phyloP scores from a whole-genome alignment of 2,113 vertebrate genomes.

The Scalopus aquaticus region DNA sequence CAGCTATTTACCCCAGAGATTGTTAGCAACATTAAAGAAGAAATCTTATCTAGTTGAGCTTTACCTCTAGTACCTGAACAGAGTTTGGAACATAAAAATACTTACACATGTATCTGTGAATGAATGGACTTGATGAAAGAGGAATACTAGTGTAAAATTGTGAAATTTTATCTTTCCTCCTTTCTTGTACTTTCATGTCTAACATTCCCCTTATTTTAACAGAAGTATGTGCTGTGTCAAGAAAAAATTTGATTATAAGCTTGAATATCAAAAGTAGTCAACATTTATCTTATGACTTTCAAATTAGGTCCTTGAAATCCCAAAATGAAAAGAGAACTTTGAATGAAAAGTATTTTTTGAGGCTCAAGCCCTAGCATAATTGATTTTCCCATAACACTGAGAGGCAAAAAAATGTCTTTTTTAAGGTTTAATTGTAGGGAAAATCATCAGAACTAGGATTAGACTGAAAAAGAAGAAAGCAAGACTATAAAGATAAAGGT shows the following conservation, averaged over 20 bases:
- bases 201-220: not conserved
- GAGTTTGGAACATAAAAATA: not conserved
- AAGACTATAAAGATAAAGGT: not conserved
- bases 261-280: not conserved
- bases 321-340: conserved; percentile 8
- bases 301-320: not conserved
- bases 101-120: not conserved
- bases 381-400: conserved; percentile 6
- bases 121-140: not conserved
- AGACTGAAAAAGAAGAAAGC: not conserved
- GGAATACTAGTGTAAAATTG: not conserved
- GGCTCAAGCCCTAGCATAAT: conserved; percentile 7
- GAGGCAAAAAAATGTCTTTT: not conserved
- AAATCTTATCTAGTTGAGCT: not conserved
- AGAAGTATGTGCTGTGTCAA: not conserved
- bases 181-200: not conserved
- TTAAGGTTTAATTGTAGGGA: not conserved
- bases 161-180: not conserved
- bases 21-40: not conserved
- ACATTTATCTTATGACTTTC: not conserved
- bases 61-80: not conserved
- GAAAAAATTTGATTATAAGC: conserved; percentile 11
- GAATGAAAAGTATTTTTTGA: conserved; percentile 38
- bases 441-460: conserved; percentile 24
- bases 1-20: not conserved